Conservation (phyloP, 1,140 invertebrate species). For the Eriocheir sinensis region DNA sequence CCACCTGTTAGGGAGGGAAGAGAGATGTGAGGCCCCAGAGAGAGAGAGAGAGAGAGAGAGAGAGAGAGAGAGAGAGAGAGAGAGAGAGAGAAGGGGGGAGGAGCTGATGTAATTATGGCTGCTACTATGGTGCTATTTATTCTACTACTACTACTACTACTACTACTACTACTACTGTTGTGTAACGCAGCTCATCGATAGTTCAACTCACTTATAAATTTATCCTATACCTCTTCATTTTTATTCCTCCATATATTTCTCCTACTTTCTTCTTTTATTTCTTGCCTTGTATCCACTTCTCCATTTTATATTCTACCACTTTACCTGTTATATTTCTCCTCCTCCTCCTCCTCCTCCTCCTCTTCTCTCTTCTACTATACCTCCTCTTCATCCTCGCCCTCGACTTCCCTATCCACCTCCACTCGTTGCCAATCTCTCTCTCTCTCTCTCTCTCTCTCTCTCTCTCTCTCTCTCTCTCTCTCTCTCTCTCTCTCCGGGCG, state of each 20-base stretch:
- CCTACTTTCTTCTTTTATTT: background rate
- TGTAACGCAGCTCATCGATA: too few relatives aligned
- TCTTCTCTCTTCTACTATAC: background rate
- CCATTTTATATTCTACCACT: too few relatives aligned
- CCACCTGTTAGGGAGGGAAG: background rate
- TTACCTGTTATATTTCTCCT: too few relatives aligned
- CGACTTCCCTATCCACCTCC: background rate
- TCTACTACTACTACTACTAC: background rate
- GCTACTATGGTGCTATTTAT: background rate
- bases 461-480: background rate
- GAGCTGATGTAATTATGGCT: background rate
- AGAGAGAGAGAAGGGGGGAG: conserved; percentile 9
- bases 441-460: background rate
- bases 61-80: conserved; percentile 29
- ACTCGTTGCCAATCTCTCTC: background rate
- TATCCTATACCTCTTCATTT: background rate
- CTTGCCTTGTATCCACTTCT: background rate
- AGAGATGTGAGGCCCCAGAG: background rate
- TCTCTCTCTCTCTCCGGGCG: background rate
- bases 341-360: background rate
- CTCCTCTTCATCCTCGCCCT: background rate
- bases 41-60: conserved; percentile 47
- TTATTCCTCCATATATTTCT: background rate
- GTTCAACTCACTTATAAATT: too few relatives aligned
- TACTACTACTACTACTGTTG: background rate